Evolutionary conservation across 2,113 vertebrate species (phyloP).

Genomic region (Cyphomyrus discorhynchus): DNA sequence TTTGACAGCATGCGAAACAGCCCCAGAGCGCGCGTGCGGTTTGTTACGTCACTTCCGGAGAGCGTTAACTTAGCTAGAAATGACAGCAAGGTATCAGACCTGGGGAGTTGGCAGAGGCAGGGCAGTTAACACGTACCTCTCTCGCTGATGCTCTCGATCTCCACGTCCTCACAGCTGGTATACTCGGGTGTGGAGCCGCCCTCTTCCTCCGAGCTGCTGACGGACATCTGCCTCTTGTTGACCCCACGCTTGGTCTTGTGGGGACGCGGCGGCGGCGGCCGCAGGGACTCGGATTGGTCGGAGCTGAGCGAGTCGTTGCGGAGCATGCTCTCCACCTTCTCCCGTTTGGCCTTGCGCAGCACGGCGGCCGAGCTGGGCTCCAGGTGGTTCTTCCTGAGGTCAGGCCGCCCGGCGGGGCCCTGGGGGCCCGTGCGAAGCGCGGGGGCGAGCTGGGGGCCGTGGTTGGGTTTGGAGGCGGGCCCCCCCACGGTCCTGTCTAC

Average conservation of each 20-base stretch:
- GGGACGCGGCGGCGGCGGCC: constrained; percentile 85
- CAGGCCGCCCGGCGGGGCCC: constrained; percentile 54
- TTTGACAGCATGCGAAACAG: neutral
- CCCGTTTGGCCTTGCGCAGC: constrained; percentile 74
- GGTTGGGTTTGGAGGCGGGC: constrained; percentile 15
- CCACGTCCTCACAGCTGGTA: constrained; percentile 98
- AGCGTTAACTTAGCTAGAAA: neutral
- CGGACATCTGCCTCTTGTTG: constrained; percentile 95
- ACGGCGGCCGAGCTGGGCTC: constrained; percentile 71
- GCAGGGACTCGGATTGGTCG: constrained; percentile 90
- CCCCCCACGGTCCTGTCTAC: constrained; percentile 79
- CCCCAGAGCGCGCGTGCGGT: neutral
- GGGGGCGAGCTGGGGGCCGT: constrained; percentile 49
- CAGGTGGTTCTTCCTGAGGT: constrained; percentile 71
- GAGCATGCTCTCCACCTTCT: constrained; percentile 84
- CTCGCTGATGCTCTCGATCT: constrained; percentile 96
- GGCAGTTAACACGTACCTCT: constrained; percentile 72
- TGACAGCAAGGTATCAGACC: neutral
- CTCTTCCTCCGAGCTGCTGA: constrained; percentile 99
- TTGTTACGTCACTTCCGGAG: neutral
- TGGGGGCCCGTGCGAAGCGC: constrained; percentile 64
- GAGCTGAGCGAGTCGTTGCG: constrained; percentile 96
- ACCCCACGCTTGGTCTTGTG: constrained; percentile 82
- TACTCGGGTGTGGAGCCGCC: constrained; percentile 97
- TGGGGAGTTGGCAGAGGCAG: neutral